Percentiles rank a stretch among this genome's conserved stretches.
Evolutionary conservation across 1,140 invertebrate species (phyloP).

Genomic region (Ceratosolen solmsi): DNA sequence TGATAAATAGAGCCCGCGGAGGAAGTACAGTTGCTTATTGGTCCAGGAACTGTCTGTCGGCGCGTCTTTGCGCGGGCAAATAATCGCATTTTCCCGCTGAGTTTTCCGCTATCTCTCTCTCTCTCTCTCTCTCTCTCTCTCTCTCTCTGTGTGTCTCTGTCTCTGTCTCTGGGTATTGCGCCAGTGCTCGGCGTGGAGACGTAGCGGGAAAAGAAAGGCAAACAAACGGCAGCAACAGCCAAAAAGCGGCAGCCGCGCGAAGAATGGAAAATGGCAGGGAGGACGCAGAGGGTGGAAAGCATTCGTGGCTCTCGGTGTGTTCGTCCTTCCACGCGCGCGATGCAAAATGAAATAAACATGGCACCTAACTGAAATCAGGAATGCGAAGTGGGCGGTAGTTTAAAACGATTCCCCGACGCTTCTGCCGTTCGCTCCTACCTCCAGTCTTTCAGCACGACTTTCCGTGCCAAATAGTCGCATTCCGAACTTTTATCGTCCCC

Average conservation of each 20-base stretch:
- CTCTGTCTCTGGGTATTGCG: too few relatives aligned
- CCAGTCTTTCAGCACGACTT: slow-evolving; percentile 24
- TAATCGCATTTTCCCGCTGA: slow-evolving; percentile 49
- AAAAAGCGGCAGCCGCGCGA: neutral
- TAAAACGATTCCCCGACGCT: slow-evolving; percentile 62
- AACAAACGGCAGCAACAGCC: slow-evolving; percentile 21
- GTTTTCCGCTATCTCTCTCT: too few relatives aligned
- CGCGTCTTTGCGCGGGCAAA: slow-evolving; percentile 22
- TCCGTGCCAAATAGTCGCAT: slow-evolving; percentile 53
- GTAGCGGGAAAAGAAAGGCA: slow-evolving; percentile 32
- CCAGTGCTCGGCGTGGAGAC: too few relatives aligned
- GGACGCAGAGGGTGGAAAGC: neutral
- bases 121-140: too few relatives aligned
- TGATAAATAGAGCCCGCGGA: slow-evolving; percentile 50
- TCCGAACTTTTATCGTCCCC: slow-evolving; percentile 46
- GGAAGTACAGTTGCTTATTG: slow-evolving; percentile 44
- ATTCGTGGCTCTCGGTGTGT: slow-evolving; percentile 1
- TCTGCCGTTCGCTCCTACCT: neutral
- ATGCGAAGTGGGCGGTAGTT: slow-evolving; percentile 66
- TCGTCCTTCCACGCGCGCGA: slow-evolving; percentile 3
- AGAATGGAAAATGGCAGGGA: slow-evolving; percentile 1
- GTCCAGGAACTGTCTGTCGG: slow-evolving; percentile 17
- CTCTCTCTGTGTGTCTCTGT: too few relatives aligned
- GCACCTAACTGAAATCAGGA: slow-evolving; percentile 65
- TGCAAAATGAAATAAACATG: slow-evolving; percentile 65